phyloP scores from a whole-genome alignment of 2,888 invertebrate genomes.

The Agrilus cyanescens region DNA sequence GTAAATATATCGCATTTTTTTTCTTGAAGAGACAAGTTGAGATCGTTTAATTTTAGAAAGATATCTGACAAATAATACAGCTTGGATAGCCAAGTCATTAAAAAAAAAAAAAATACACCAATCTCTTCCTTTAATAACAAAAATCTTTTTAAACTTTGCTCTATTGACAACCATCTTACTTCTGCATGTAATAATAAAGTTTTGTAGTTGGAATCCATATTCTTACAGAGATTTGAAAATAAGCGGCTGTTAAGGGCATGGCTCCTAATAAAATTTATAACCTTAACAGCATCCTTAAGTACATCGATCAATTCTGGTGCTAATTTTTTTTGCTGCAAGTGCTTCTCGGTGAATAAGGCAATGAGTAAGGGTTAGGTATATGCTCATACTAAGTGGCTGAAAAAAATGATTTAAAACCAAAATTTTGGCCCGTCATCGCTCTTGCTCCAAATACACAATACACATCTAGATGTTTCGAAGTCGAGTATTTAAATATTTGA shows the following conservation, averaged over 20 bases:
- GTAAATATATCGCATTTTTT: neutral
- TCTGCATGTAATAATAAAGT: slow-evolving; percentile 18
- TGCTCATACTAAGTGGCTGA: slow-evolving; percentile 4
- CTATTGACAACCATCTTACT: slow-evolving; percentile 19
- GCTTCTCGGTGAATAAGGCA: slow-evolving; percentile 20
- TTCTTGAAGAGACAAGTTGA: slow-evolving; percentile 8
- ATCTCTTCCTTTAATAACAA: slow-evolving; percentile 17
- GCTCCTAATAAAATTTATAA: slow-evolving; percentile 20
- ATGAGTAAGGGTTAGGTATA: slow-evolving; percentile 14
- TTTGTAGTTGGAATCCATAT: slow-evolving; percentile 16
- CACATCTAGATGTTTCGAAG: too few relatives aligned
- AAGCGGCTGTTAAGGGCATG: slow-evolving; percentile 18
- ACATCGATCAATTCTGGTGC: slow-evolving; percentile 18
- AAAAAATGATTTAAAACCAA: slow-evolving; percentile 9
- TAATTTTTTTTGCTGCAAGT: slow-evolving; percentile 19
- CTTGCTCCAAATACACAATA: too few relatives aligned
- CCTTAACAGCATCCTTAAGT: slow-evolving; percentile 17
- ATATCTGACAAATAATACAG: slow-evolving; percentile 9
- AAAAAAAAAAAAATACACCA: slow-evolving; percentile 18
- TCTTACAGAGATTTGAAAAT: slow-evolving; percentile 18
- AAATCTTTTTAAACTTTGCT: slow-evolving; percentile 15
- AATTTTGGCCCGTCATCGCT: slow-evolving; percentile 8
- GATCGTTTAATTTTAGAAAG: slow-evolving; percentile 9
- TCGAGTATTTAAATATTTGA: too few relatives aligned
- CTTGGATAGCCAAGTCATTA: slow-evolving; percentile 8